phyloP scores from a whole-genome alignment of 2,888 invertebrate genomes.

The Xiphydria camelus region DNA sequence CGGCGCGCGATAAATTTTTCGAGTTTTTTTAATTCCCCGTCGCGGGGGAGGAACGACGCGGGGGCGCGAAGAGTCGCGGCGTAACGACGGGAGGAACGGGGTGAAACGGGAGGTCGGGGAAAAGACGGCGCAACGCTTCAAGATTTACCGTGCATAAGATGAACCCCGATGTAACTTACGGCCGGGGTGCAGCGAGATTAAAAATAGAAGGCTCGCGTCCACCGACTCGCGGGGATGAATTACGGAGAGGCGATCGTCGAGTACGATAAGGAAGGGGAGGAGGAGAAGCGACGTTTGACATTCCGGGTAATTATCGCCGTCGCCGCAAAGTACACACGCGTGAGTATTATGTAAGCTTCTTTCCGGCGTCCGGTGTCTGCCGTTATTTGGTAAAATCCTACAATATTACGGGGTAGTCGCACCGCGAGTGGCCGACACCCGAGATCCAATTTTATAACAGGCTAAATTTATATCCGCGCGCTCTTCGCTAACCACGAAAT shows the following conservation, averaged over 20 bases:
- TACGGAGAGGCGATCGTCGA: neutral
- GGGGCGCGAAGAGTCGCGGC: conserved; percentile 6
- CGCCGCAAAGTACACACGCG: neutral
- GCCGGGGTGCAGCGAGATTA: conserved; percentile 1
- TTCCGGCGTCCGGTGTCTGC: no score
- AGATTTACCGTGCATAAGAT: conserved; percentile 17
- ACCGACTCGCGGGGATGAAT: neutral
- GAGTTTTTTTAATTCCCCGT: conserved; percentile 18
- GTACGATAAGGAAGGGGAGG: no score
- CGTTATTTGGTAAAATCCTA: no score
- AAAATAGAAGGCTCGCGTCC: neutral
- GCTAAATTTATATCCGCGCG: no score
- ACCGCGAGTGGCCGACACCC: no score
- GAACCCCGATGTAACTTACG: conserved; percentile 22
- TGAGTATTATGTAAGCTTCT: no score
- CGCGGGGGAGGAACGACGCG: conserved; percentile 3
- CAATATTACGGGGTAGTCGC: no score
- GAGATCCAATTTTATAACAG: no score
- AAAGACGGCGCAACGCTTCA: conserved; percentile 15
- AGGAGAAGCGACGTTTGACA: neutral
- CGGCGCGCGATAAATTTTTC: conserved; percentile 15
- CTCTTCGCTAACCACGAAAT: no score
- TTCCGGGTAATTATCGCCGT: neutral
- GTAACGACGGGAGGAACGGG: conserved; percentile 6
- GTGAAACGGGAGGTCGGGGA: conserved; percentile 2